Conservation (phyloP, 2,797 vertebrate species). For the Scolopax rusticola region DNA sequence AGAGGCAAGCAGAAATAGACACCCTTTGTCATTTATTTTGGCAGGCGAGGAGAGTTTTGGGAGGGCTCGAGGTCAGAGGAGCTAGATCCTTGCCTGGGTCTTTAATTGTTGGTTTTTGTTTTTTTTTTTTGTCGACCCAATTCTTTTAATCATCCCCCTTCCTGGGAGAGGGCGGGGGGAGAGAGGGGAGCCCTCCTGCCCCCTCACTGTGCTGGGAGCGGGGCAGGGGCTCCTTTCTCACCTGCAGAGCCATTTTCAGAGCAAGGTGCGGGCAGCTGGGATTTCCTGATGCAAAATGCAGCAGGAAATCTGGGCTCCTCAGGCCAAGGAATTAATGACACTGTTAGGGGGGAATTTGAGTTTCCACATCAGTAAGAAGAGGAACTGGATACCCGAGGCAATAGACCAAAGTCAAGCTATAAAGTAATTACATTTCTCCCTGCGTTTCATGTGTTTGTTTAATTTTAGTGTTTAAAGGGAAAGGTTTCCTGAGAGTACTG, state of each 20-base stretch:
- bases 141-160: background rate
- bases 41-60: background rate
- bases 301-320: slow-evolving; percentile 46
- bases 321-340: slow-evolving; percentile 66
- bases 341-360: slow-evolving; percentile 47
- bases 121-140: background rate
- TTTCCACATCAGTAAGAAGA: slow-evolving; percentile 71
- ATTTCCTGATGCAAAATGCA: slow-evolving; percentile 65
- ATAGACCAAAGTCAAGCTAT: slow-evolving; percentile 71
- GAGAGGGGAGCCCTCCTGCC: background rate
- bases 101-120: background rate
- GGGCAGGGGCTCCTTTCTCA: background rate
- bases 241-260: background rate
- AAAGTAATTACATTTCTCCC: slow-evolving; percentile 72
- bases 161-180: accelerated
- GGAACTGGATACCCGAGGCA: slow-evolving; percentile 65
- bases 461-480: slow-evolving; percentile 70
- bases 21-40: slow-evolving; percentile 52
- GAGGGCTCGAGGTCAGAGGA: slow-evolving; percentile 23
- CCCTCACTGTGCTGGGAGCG: background rate
- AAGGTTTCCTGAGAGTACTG: slow-evolving; percentile 62
- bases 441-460: slow-evolving; percentile 67
- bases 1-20: slow-evolving; percentile 60
- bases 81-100: background rate
- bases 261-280: slow-evolving; percentile 49